Conservation (phyloP, 2,888 invertebrate species). For the Noctuana brunneofusca region DNA sequence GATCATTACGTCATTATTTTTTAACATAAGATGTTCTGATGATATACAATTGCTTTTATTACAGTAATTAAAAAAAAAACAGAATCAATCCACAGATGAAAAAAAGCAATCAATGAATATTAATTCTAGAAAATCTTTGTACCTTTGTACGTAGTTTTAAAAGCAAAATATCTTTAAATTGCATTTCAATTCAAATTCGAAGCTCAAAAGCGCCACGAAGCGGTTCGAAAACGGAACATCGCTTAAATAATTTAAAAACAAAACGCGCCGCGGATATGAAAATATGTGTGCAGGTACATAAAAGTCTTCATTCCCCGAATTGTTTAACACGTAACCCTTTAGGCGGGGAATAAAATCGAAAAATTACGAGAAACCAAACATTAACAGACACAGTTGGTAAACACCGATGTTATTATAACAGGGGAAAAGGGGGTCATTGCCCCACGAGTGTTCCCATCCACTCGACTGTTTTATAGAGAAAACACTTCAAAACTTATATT, state of each 20-base stretch:
- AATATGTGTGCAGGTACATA: constrained; percentile 25
- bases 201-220: too few species aligned
- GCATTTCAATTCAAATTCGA: too few species aligned
- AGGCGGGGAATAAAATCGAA: constrained; percentile 39
- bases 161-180: too few species aligned
- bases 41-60: too few species aligned
- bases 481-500: constrained; percentile 81
- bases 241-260: neutral
- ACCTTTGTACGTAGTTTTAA: too few species aligned
- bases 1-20: too few species aligned
- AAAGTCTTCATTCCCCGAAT: constrained; percentile 33
- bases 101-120: too few species aligned
- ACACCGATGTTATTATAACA: constrained; percentile 74
- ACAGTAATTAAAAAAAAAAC: too few species aligned
- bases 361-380: constrained; percentile 44
- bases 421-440: constrained; percentile 61
- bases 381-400: constrained; percentile 63
- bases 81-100: too few species aligned
- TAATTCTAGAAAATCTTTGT: too few species aligned
- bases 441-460: constrained; percentile 73
- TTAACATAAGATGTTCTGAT: too few species aligned
- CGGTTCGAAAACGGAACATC: neutral
- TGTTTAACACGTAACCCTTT: constrained; percentile 38
- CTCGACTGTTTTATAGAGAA: constrained; percentile 80
- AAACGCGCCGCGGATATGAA: neutral